These are phyloP conservation scores for Phyllopteryx taeniolatus DNA, from an alignment of 2,113 vertebrate genomes.

Conservation along the genomic window DNA sequence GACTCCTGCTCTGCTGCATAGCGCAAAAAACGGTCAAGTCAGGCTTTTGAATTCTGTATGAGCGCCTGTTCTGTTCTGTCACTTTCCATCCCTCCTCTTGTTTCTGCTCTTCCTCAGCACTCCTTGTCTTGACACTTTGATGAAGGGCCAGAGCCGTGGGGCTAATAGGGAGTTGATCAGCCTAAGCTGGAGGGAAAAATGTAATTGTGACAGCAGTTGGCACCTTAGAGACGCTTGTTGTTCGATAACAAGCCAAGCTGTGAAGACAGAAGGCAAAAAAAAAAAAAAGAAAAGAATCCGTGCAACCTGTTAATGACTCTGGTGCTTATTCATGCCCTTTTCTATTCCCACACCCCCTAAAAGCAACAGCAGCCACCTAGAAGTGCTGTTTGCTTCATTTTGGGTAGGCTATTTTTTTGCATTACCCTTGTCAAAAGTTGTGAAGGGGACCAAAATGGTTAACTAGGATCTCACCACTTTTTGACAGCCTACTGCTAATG, in stretches of 20 bases:
- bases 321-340: not conserved
- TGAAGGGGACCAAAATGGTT: not conserved
- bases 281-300: not conserved
- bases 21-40: constrained; percentile 37
- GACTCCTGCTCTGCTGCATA: constrained; percentile 33
- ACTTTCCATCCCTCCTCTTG: constrained; percentile 8
- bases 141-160: constrained; percentile 40
- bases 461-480: not conserved
- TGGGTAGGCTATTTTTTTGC: not conserved
- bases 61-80: constrained; percentile 30
- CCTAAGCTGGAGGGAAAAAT: constrained; percentile 17
- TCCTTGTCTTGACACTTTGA: constrained; percentile 59
- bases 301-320: constrained; percentile 4
- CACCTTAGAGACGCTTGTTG: constrained; percentile 2
- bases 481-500: not conserved
- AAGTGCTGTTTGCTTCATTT: not conserved
- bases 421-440: not conserved
- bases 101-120: not conserved
- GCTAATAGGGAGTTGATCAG: constrained; percentile 39
- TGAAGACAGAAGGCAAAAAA: not conserved
- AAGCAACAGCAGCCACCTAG: not conserved
- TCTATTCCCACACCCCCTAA: not conserved
- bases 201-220: constrained; percentile 22
- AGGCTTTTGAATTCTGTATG: constrained; percentile 20
- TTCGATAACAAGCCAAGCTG: constrained; percentile 1